Evolutionary conservation across 2,888 invertebrate species (phyloP), one percentile per base, ranked within the genome.

Genomic region (Lamellibrachia columna): DNA sequence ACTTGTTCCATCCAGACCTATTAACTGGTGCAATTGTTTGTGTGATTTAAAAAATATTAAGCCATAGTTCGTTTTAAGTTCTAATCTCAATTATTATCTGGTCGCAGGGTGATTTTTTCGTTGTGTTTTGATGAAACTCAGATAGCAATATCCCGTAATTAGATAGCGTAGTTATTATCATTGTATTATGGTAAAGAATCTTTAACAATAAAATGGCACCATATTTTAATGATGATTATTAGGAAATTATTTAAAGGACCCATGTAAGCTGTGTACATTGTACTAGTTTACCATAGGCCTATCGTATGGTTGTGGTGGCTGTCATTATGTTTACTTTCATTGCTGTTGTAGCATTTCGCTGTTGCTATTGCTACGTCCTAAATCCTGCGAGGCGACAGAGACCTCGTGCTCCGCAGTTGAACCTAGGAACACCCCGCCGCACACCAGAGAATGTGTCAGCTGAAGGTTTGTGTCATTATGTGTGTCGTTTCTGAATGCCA

Each of bases 341-440:
- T 91, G 53, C 9, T 53, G n/a, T 92, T 95, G 4, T 94, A 97
- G 98, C 98, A 91, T 99, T 98, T 97, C 97, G 98, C 92, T 99
- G 99, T 96, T 98, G 98, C 95, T 99, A 99, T 97, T 99, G 99
- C 96, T 98, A 97, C 93, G 97, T 97, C 60, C 97, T 98, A 96
- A 99, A 99, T 97, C 98, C 98, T 53, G 98, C 99, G n/a, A 97
- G 98, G 93, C 99, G 99, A 96, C 98, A 98, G 95, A 97, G 98
- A 75, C 98, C 98, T 0, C 97, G 97, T 90, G 98, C 98, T 53
- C 98, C 98, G 7, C 75, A 75, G 75, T 75, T 75, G 75, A 75
- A 75, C 22, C 75, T 75, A 6, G 75, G 75, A 22, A 75, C 75
- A 75, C 75, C 75, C 75, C 75, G n/a, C 3, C 75, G 75, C 75